A percentile compares a stretch with the other conserved stretches of the same genome.
These are phyloP conservation scores for Mastacembelus armatus DNA, from an alignment of 2,797 vertebrate genomes.

Conservation along the genomic window DNA sequence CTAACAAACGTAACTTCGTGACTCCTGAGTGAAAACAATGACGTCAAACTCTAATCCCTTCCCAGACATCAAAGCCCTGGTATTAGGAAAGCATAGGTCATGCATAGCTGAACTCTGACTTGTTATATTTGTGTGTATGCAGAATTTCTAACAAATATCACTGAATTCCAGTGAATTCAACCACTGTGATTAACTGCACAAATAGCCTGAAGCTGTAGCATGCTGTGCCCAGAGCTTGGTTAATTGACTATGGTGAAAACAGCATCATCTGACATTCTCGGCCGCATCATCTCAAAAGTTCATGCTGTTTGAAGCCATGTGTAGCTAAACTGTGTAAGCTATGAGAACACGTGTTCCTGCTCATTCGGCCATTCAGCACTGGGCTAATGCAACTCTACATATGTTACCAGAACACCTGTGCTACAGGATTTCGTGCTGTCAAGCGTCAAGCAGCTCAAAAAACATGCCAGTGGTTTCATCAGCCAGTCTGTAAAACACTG, in stretches of 20 bases:
- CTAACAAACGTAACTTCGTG: background rate
- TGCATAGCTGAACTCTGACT: conserved; percentile 50
- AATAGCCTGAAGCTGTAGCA: background rate
- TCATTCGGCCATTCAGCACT: conserved; percentile 53
- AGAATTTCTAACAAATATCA: background rate
- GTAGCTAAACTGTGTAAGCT: conserved; percentile 52
- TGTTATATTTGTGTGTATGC: background rate
- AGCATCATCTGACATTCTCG: conserved; percentile 62
- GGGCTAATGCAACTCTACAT: conserved; percentile 42
- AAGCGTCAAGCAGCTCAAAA: conserved; percentile 29
- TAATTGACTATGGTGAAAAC: conserved; percentile 34
- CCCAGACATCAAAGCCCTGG: conserved; percentile 51
- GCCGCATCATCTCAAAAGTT: conserved; percentile 48
- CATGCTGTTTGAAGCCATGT: conserved; percentile 40
- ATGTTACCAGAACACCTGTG: conserved; percentile 18
- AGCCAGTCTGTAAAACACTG: conserved; percentile 43
- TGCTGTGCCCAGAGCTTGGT: conserved; percentile 6
- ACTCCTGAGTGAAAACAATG: conserved; percentile 29
- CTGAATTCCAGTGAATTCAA: conserved; percentile 5
- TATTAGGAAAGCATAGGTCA: conserved; percentile 9
- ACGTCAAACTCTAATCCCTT: conserved; percentile 49
- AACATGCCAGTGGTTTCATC: conserved; percentile 47
- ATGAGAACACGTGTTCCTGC: conserved; percentile 32
- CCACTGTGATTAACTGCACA: background rate
- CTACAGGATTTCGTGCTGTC: conserved; percentile 26